Percentiles rank a stretch among this genome's conserved stretches.
Conservation (phyloP, 2,113 vertebrate species). For the Crypturellus undulatus region DNA sequence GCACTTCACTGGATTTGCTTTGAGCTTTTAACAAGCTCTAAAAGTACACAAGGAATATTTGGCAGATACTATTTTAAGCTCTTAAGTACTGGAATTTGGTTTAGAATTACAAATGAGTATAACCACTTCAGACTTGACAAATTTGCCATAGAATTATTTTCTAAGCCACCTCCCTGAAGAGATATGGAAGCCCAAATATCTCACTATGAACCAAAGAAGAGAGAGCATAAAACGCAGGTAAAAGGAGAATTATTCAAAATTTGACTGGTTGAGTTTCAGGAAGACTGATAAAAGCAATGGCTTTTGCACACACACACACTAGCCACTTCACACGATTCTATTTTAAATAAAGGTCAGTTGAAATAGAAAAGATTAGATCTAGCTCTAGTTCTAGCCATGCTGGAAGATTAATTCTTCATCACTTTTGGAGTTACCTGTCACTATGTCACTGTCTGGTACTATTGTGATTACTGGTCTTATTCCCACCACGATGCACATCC, state of each 20-base stretch:
- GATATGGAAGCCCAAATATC: neutral
- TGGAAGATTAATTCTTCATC: neutral
- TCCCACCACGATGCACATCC: neutral
- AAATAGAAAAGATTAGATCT: neutral
- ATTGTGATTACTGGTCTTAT: neutral
- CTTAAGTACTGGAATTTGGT: neutral
- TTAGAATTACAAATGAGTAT: constrained; percentile 7
- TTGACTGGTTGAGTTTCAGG: neutral
- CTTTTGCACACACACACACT: neutral
- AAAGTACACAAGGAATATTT: neutral
- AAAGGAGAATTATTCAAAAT: neutral
- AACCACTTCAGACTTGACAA: constrained; percentile 6
- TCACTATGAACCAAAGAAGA: neutral
- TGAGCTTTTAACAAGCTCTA: neutral
- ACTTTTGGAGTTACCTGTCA: neutral
- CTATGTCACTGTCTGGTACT: neutral
- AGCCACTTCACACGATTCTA: neutral
- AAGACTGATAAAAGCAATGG: neutral
- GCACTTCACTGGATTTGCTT: neutral
- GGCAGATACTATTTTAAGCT: neutral
- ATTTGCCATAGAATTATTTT: neutral
- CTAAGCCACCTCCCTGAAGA: neutral
- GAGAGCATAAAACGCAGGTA: neutral
- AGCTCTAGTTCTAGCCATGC: neutral
- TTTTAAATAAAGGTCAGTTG: neutral